A percentile compares a stretch with the other conserved stretches of the same genome.
These are phyloP conservation scores for Arvicanthis niloticus DNA, from an alignment of 2,113 vertebrate genomes.

Conservation along the genomic window DNA sequence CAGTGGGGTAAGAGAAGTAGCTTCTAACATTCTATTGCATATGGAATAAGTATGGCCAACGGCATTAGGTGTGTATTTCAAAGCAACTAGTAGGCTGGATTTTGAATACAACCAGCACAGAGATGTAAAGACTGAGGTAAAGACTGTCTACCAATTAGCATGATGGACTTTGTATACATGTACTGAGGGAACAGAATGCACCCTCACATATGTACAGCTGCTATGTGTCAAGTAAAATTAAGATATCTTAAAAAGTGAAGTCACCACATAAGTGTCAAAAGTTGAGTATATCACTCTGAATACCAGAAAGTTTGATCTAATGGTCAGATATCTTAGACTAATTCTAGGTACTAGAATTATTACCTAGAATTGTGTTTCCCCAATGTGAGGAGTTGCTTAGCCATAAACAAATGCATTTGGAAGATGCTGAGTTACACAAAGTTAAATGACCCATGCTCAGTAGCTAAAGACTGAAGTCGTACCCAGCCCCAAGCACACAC, in stretches of 20 bases:
- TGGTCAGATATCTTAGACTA: neutral
- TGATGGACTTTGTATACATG: neutral
- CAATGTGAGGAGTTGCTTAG: neutral
- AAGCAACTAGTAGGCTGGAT: neutral
- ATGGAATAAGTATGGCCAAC: neutral
- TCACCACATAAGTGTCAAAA: neutral
- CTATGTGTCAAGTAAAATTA: neutral
- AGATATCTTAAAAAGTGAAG: neutral
- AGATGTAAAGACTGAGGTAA: neutral
- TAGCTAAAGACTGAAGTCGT: neutral
- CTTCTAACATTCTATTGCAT: neutral
- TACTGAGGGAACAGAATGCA: neutral
- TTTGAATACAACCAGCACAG: neutral
- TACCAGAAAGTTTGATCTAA: neutral
- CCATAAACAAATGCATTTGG: neutral
- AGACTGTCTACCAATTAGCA: neutral
- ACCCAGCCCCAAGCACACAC: too few species aligned
- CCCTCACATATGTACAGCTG: neutral
- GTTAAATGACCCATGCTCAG: neutral
- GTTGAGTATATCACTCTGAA: neutral
- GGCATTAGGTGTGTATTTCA: neutral
- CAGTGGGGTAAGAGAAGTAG: neutral
- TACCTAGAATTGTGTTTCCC: too few species aligned
- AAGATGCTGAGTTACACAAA: constrained; percentile 8
- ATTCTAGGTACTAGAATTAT: neutral